A percentile compares a stretch with the other conserved stretches of the same genome.
phyloP scores from a whole-genome alignment of 2,888 invertebrate species.

The Pseudococcus jackbeardsleyi region DNA sequence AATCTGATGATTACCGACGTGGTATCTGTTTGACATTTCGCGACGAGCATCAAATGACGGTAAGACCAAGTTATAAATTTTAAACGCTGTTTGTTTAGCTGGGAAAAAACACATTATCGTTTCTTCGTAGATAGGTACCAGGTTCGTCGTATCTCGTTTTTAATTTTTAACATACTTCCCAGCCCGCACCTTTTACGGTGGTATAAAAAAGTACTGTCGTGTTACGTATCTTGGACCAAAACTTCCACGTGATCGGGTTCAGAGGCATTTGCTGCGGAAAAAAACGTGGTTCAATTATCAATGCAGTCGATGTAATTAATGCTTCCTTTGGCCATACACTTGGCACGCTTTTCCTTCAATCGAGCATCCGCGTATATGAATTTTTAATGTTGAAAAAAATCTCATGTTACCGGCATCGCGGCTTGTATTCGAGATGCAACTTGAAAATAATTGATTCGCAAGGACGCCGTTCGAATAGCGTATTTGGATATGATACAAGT shows the following conservation, averaged over 20 bases:
- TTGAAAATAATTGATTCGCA: slow-evolving; percentile 13
- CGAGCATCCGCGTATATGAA: background rate
- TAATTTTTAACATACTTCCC: background rate
- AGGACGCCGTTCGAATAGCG: slow-evolving; percentile 9
- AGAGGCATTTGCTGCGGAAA: too few relatives aligned
- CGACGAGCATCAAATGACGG: background rate
- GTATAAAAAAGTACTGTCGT: background rate
- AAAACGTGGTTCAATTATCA: too few relatives aligned
- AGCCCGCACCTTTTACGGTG: background rate
- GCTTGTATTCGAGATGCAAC: background rate
- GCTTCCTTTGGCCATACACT: too few relatives aligned
- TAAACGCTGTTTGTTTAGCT: slow-evolving; percentile 35
- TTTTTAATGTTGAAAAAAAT: slow-evolving; percentile 1
- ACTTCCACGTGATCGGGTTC: too few relatives aligned
- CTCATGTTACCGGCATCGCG: background rate
- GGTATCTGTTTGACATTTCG: slow-evolving; percentile 34
- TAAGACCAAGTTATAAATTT: slow-evolving; percentile 29
- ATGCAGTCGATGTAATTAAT: background rate
- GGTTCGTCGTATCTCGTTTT: background rate
- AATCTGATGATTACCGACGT: background rate
- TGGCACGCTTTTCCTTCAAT: slow-evolving; percentile 4
- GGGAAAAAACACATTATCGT: slow-evolving; percentile 19
- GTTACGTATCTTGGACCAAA: too few relatives aligned
- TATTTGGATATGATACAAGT: slow-evolving; percentile 13
- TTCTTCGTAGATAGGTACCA: background rate